phyloP scores from a whole-genome alignment of 2,888 invertebrate genomes.

The Eupeodes latifasciatus region DNA sequence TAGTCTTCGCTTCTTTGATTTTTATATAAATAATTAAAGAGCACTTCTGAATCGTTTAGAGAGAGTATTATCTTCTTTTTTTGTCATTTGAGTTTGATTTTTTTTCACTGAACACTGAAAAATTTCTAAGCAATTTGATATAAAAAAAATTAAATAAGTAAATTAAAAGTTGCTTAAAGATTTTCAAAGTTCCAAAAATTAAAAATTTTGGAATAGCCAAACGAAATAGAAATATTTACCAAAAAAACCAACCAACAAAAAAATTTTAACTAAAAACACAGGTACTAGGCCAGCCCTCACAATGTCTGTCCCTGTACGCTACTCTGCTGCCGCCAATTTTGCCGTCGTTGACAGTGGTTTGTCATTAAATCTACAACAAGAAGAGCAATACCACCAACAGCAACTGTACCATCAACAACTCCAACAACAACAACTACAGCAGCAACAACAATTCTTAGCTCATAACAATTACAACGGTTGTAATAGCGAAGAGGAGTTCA shows the following conservation, averaged over 20 bases:
- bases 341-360: slow-evolving; percentile 84
- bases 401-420: slow-evolving; percentile 78
- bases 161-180: slow-evolving; percentile 50
- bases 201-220: slow-evolving; percentile 21
- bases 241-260: slow-evolving; percentile 67
- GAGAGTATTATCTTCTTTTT: slow-evolving; percentile 15
- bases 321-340: slow-evolving; percentile 84
- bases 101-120: slow-evolving; percentile 27
- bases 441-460: slow-evolving; percentile 72
- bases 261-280: slow-evolving; percentile 75
- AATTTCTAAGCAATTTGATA: slow-evolving; percentile 57
- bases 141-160: slow-evolving; percentile 5
- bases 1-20: slow-evolving; percentile 39
- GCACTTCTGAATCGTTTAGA: slow-evolving; percentile 12
- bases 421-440: slow-evolving; percentile 73
- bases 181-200: slow-evolving; percentile 44
- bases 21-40: slow-evolving; percentile 5
- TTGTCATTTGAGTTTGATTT: slow-evolving; percentile 38
- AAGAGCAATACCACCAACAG: slow-evolving; percentile 82
- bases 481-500: slow-evolving; percentile 75
- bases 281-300: slow-evolving; percentile 85
- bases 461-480: slow-evolving; percentile 47
- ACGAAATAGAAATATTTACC: slow-evolving; percentile 39
- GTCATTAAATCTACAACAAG: slow-evolving; percentile 82
- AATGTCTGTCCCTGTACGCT: slow-evolving; percentile 85